Evolutionary conservation across 2,113 vertebrate genomes (phyloP).

Genomic region (human): GRCh38 chr5:87745501-87746000

Average conservation of each 20-base stretch:
- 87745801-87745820: conserved; percentile 22
- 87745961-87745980: background rate
- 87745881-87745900: background rate
- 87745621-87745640: background rate
- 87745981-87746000: background rate
- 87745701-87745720: conserved; percentile 9
- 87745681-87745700: background rate
- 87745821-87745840: background rate
- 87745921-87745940: background rate
- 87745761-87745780: background rate
- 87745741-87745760: background rate
- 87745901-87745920: background rate
- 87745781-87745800: background rate
- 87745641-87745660: background rate
- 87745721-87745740: background rate
- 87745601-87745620: background rate
- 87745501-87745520: background rate
- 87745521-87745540: background rate
- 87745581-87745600: background rate
- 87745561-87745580: background rate
- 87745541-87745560: background rate
- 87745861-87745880: background rate
- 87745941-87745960: background rate
- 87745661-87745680: background rate
- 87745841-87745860: background rate